A percentile compares a stretch with the other conserved stretches of the same genome.
phyloP scores from a whole-genome alignment of 2,113 vertebrate genomes.

The Shinisaurus crocodilurus region DNA sequence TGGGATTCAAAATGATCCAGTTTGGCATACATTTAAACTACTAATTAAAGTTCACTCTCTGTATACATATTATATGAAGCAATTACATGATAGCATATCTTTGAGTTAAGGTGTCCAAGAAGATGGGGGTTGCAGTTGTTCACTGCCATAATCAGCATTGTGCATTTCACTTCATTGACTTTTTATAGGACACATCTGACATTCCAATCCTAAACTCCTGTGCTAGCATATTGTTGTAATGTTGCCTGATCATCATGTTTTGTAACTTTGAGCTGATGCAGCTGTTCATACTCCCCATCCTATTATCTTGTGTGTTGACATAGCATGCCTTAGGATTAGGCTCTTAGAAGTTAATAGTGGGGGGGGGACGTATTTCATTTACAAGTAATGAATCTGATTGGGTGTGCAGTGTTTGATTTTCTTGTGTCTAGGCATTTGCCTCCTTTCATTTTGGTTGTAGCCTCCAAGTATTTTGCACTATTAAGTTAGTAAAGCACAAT shows the following conservation, averaged over 20 bases:
- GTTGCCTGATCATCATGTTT: neutral
- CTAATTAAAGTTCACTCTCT: slow-evolving; percentile 63
- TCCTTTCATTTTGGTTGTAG: neutral
- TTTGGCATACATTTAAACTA: slow-evolving; percentile 68
- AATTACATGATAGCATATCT: slow-evolving; percentile 47
- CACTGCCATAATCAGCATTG: neutral
- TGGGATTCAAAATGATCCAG: slow-evolving; percentile 63
- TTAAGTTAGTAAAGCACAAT: neutral
- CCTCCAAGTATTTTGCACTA: neutral
- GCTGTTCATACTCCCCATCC: neutral
- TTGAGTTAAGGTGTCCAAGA: slow-evolving; percentile 44
- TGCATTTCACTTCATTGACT: neutral
- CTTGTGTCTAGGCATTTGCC: neutral
- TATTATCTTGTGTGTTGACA: neutral
- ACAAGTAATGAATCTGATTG: neutral
- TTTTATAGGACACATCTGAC: neutral
- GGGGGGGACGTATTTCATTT: neutral
- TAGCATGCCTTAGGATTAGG: neutral
- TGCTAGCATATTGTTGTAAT: neutral
- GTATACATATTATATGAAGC: slow-evolving; percentile 44
- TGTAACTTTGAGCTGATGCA: neutral
- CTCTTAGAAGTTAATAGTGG: neutral
- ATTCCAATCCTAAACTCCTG: neutral
- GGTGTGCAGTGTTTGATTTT: neutral
- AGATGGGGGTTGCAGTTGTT: neutral